Conservation (phyloP, 2,113 vertebrate species). For the Chascanopsetta lugubris region DNA sequence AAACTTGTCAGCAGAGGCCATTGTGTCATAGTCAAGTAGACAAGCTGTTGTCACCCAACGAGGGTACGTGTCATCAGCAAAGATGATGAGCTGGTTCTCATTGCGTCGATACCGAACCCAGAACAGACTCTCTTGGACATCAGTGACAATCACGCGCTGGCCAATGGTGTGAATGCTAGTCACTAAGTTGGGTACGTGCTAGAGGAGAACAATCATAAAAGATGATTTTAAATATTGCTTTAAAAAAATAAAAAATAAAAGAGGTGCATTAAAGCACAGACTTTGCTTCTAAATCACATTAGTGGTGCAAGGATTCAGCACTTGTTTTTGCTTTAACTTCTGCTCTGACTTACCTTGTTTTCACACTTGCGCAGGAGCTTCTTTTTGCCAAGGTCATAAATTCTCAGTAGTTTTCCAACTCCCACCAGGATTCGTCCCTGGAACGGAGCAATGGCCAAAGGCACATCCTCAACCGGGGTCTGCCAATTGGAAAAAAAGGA, state of each 20-base stretch:
- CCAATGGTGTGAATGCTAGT: slow-evolving; percentile 94
- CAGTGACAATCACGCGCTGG: slow-evolving; percentile 93
- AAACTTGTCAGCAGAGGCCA: slow-evolving; percentile 97
- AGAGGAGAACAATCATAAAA: neutral
- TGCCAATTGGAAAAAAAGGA: slow-evolving; percentile 54
- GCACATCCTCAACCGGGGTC: slow-evolving; percentile 97
- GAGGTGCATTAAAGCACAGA: too few species aligned
- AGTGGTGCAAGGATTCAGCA: too few species aligned
- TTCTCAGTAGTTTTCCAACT: slow-evolving; percentile 93
- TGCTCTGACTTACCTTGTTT: slow-evolving; percentile 87
- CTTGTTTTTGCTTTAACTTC: too few species aligned
- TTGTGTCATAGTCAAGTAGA: slow-evolving; percentile 95
- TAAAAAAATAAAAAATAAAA: neutral
- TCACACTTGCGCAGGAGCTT: slow-evolving; percentile 98
- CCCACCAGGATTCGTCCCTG: slow-evolving; percentile 93
- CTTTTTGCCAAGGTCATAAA: slow-evolving; percentile 97
- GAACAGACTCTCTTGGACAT: slow-evolving; percentile 97
- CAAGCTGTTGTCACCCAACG: slow-evolving; percentile 97
- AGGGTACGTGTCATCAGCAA: slow-evolving; percentile 96
- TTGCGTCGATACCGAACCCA: slow-evolving; percentile 97
- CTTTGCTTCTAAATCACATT: too few species aligned
- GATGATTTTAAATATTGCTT: neutral
- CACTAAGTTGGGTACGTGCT: slow-evolving; percentile 97
- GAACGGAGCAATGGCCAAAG: slow-evolving; percentile 94
- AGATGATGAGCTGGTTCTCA: slow-evolving; percentile 99